A percentile compares a stretch with the other conserved stretches of the same genome.
phyloP scores from a whole-genome alignment of 1,140 invertebrate species.

The Goniozus legneri region DNA sequence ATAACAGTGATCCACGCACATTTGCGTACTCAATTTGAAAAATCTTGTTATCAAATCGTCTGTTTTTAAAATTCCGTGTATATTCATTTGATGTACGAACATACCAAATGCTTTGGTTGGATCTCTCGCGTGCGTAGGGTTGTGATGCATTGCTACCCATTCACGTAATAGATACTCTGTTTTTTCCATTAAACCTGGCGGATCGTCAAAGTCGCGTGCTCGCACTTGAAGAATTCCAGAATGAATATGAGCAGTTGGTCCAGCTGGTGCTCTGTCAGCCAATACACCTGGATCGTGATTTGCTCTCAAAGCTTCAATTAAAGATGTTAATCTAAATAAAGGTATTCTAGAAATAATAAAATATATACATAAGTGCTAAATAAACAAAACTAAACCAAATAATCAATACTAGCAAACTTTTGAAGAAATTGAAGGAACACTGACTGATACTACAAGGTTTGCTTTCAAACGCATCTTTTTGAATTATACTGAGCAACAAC shows the following conservation, averaged over 20 bases:
- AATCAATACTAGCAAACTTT: no score
- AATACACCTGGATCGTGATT: slow-evolving; percentile 68
- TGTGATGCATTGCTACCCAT: slow-evolving; percentile 91
- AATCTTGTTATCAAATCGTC: slow-evolving; percentile 97
- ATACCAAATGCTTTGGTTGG: slow-evolving; percentile 90
- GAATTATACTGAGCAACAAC: no score
- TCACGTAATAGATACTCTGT: slow-evolving; percentile 91
- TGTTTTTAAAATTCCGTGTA: slow-evolving; percentile 93
- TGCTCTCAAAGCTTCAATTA: slow-evolving; percentile 73
- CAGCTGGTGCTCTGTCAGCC: slow-evolving; percentile 68
- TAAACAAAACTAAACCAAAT: no score
- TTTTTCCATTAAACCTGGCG: slow-evolving; percentile 90
- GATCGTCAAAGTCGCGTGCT: slow-evolving; percentile 87
- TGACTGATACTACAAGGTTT: no score
- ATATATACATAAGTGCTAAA: no score
- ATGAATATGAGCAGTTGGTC: slow-evolving; percentile 87
- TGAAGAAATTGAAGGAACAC: no score
- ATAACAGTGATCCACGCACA: slow-evolving; percentile 95
- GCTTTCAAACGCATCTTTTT: no score
- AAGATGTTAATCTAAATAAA: slow-evolving; percentile 59
- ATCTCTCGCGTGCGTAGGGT: slow-evolving; percentile 74
- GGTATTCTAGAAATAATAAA: slow-evolving; percentile 36
- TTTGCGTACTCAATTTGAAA: slow-evolving; percentile 93
- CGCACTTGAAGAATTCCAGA: slow-evolving; percentile 82
- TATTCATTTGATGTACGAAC: slow-evolving; percentile 95